A percentile compares a stretch with the other conserved stretches of the same genome.
Evolutionary conservation across 2,888 invertebrate species (phyloP).

Genomic region (Phortica magna): DNA sequence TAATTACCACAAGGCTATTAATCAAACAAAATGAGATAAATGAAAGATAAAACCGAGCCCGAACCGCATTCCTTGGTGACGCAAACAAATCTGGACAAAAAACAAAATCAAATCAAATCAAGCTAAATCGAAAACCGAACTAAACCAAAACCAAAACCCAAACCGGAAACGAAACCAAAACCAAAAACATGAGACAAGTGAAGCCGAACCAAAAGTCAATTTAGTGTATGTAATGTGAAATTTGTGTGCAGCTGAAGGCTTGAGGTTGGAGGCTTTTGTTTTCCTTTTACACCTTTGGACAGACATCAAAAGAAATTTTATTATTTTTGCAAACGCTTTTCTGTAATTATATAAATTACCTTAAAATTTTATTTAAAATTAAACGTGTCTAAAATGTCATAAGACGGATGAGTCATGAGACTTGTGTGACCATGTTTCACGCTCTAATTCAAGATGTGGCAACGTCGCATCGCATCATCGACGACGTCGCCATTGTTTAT

Average conservation of each 20-base stretch:
- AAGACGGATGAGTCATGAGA: conserved; percentile 60
- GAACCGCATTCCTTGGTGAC: not conserved
- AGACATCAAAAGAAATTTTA: no score
- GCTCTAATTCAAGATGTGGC: conserved; percentile 1
- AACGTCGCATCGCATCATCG: conserved; percentile 48
- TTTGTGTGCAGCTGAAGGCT: no score
- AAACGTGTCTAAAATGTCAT: conserved; percentile 40
- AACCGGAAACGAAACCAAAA: no score
- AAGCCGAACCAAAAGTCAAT: conserved; percentile 55
- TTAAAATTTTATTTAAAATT: not conserved
- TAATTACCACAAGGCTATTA: conserved; percentile 65
- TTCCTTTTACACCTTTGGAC: no score
- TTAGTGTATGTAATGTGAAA: conserved; percentile 54
- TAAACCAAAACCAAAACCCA: no score
- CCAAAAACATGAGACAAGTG: no score
- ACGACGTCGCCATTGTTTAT: conserved; percentile 26
- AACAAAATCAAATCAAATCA: conserved; percentile 20
- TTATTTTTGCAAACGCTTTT: no score
- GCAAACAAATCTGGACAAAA: no score
- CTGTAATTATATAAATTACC: conserved; percentile 51
- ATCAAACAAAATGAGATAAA: conserved; percentile 62
- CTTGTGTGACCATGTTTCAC: not conserved
- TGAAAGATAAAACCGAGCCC: conserved; percentile 57
- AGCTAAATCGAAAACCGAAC: not conserved
- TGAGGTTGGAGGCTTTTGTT: no score